phyloP scores from a whole-genome alignment of 92 coral and sea anemone species.

The Virgularia gustaviana region DNA sequence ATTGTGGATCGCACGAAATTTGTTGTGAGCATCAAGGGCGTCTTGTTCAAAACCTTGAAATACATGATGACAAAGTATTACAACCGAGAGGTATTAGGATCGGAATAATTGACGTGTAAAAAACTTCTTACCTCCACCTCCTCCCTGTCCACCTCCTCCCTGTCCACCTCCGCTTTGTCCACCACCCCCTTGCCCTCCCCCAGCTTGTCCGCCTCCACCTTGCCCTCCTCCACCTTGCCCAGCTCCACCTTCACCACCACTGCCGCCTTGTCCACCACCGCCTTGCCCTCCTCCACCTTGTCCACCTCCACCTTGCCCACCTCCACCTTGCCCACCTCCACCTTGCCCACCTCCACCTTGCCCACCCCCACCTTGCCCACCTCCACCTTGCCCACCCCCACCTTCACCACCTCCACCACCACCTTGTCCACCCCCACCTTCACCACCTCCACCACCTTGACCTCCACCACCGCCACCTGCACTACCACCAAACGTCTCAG shows the following conservation, averaged over 20 bases:
- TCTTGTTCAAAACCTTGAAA: slow-evolving; percentile 45
- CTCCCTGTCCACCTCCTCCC: background rate
- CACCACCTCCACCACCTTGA: background rate
- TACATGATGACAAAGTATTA: background rate
- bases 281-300: slow-evolving; percentile 6
- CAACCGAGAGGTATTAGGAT: too few species aligned
- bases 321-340: background rate
- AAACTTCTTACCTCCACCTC: slow-evolving; percentile 20
- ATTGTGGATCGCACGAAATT: slow-evolving; percentile 10
- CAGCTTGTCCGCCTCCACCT: slow-evolving; percentile 3
- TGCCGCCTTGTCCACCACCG: background rate
- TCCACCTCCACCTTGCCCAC: background rate
- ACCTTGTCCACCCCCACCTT: slow-evolving; percentile 1
- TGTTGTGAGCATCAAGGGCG: slow-evolving; percentile 22
- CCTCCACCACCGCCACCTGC: background rate
- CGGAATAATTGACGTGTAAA: background rate
- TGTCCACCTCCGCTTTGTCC: slow-evolving; percentile 6
- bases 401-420: background rate
- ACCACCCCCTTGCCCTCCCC: slow-evolving; percentile 6
- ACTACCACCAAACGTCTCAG: slow-evolving; percentile 2
- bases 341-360: background rate
- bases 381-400: background rate
- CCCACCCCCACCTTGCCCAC: background rate
- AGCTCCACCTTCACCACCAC: slow-evolving; percentile 6
- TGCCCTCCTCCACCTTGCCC: background rate